Conservation (phyloP, 2,113 vertebrate species). For the Ptychochromis oligacanthus region DNA sequence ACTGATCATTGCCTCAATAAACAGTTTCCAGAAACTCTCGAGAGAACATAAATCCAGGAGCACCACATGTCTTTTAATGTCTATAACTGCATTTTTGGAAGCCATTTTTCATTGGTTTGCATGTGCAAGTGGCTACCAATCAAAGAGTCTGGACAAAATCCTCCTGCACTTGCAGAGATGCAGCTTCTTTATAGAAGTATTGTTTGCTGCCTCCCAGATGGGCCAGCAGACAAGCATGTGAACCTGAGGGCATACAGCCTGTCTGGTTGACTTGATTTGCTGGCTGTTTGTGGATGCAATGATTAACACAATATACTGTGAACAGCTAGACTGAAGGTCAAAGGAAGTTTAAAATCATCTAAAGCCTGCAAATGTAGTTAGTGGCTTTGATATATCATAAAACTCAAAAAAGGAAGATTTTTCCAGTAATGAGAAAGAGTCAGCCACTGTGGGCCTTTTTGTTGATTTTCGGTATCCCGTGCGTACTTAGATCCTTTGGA, state of each 20-base stretch:
- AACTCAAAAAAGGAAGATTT: neutral
- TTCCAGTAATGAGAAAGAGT: neutral
- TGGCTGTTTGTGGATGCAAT: neutral
- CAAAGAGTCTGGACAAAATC: slow-evolving; percentile 4
- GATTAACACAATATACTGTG: neutral
- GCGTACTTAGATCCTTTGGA: slow-evolving; percentile 27
- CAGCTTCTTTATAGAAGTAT: neutral
- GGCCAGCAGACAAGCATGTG: neutral
- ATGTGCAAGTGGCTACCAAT: neutral
- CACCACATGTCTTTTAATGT: slow-evolving; percentile 15
- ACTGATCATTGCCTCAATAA: neutral
- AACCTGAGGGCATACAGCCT: neutral
- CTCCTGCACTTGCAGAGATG: neutral
- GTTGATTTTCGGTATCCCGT: slow-evolving; percentile 7
- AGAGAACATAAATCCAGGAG: slow-evolving; percentile 20
- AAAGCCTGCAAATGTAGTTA: neutral
- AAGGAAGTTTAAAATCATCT: neutral
- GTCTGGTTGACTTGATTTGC: neutral
- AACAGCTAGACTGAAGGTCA: neutral
- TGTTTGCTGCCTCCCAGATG: slow-evolving; percentile 1
- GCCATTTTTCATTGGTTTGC: slow-evolving; percentile 29
- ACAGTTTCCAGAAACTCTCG: slow-evolving; percentile 26
- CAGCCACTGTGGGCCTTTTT: neutral
- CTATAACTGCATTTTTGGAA: neutral
- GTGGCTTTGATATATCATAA: neutral